Conservation (phyloP, 2,113 vertebrate species). For the Rafetus swinhoei region DNA sequence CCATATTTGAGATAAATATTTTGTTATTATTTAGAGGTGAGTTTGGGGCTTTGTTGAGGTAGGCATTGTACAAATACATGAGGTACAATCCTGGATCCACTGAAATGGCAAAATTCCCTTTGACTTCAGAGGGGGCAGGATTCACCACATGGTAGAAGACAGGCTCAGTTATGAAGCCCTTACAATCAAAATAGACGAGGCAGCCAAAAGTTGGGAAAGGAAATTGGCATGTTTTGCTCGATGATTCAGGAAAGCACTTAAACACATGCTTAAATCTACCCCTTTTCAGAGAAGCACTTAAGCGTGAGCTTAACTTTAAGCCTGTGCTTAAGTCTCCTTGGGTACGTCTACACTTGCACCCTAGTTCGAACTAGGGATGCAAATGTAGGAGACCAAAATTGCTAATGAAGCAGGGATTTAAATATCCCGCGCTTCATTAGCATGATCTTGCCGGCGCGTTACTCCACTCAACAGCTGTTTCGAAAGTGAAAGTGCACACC, state of each 20-base stretch:
- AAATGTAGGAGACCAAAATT: too few relatives aligned
- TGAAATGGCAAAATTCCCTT: background rate
- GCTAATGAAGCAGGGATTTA: too few relatives aligned
- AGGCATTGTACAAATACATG: rapidly evolving
- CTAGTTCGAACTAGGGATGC: too few relatives aligned
- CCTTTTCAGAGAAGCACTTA: slow-evolving; percentile 16
- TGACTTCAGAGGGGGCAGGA: background rate
- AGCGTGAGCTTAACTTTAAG: background rate
- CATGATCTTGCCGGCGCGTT: too few relatives aligned
- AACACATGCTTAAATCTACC: slow-evolving; percentile 49
- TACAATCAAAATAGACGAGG: slow-evolving; percentile 29
- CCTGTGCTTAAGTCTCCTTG: background rate
- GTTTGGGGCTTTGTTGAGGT: background rate
- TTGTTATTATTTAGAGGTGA: background rate
- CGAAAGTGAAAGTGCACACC: too few relatives aligned
- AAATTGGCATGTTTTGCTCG: slow-evolving; percentile 41
- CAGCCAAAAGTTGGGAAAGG: slow-evolving; percentile 4
- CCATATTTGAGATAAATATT: background rate
- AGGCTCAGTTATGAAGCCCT: background rate
- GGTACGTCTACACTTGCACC: too few relatives aligned
- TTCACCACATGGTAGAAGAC: background rate
- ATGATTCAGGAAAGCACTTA: slow-evolving; percentile 49
- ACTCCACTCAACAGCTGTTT: too few relatives aligned
- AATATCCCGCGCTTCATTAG: too few relatives aligned
- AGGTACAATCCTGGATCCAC: background rate